These are phyloP conservation scores for Clytia hemisphaerica DNA, from an alignment of 30 jellyfish, hydroid and myxozoan genomes.

Conservation along the genomic window DNA sequence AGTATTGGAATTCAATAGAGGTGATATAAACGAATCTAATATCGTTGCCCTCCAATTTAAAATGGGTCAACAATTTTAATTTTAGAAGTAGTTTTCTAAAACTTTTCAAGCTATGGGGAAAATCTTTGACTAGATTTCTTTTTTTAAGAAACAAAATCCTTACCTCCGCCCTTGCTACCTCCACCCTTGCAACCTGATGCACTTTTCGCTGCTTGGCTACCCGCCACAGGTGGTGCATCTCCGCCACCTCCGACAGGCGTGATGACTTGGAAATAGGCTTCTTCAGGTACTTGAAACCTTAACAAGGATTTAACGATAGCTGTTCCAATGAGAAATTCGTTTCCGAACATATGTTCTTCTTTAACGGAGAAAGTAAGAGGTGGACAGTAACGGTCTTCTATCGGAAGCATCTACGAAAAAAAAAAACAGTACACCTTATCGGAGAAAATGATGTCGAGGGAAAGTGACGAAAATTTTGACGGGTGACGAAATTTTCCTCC, in stretches of 20 bases:
- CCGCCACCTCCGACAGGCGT: conserved; percentile 23
- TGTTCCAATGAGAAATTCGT: conserved; percentile 36
- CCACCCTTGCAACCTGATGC: background rate
- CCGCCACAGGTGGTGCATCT: background rate
- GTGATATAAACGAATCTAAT: no score
- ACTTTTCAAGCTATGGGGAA: no score
- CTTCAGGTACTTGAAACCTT: no score
- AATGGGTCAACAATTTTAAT: no score
- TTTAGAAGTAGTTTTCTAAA: no score
- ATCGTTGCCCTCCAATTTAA: no score
- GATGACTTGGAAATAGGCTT: conserved; percentile 17
- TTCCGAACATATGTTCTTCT: conserved; percentile 45
- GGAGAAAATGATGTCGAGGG: background rate
- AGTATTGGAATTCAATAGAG: no score
- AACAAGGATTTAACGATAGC: conserved; percentile 24
- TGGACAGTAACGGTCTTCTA: conserved; percentile 38
- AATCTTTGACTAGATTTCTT: no score
- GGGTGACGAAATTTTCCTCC: background rate
- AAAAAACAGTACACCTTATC: background rate
- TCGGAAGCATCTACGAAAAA: conserved; percentile 30
- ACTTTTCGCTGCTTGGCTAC: background rate
- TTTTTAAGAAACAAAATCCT: no score
- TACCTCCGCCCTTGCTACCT: no score
- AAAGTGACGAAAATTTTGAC: background rate
- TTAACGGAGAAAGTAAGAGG: conserved; percentile 37